These are phyloP conservation scores for Sipha maydis DNA, from an alignment of 2,888 invertebrate species.

Conservation along the genomic window DNA sequence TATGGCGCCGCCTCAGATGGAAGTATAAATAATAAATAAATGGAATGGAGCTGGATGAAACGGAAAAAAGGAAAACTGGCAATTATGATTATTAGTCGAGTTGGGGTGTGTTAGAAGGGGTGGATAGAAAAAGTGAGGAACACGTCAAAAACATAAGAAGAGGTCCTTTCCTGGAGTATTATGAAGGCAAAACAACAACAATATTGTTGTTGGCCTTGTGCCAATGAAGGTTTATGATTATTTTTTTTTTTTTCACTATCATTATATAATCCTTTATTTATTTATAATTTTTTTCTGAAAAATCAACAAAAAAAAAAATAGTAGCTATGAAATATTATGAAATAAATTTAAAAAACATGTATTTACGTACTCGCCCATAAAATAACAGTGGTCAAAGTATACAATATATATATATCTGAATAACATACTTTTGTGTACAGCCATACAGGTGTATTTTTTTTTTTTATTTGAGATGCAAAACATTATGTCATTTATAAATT, in stretches of 20 bases:
- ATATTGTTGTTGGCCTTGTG: constrained; percentile 41
- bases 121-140: constrained; percentile 40
- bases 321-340: not conserved
- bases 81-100: constrained; percentile 46
- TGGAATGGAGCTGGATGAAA: constrained; percentile 8
- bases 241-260: constrained; percentile 45
- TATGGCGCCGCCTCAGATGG: not conserved
- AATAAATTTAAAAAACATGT: not conserved
- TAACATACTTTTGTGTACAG: too few species aligned
- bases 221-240: constrained; percentile 31
- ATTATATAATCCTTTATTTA: constrained; percentile 28
- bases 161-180: not conserved
- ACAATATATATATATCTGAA: too few species aligned
- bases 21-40: constrained; percentile 49
- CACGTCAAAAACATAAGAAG: constrained; percentile 50
- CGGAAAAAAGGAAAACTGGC: constrained; percentile 4
- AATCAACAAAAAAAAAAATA: not conserved
- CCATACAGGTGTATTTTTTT: too few species aligned
- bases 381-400: too few species aligned
- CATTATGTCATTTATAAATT: too few species aligned
- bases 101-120: not conserved
- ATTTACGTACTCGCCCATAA: not conserved
- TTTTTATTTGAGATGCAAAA: too few species aligned
- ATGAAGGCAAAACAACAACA: constrained; percentile 28
- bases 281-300: constrained; percentile 19